Conservation (phyloP, 2,888 invertebrate genomes). For the Euzetes globulus region DNA sequence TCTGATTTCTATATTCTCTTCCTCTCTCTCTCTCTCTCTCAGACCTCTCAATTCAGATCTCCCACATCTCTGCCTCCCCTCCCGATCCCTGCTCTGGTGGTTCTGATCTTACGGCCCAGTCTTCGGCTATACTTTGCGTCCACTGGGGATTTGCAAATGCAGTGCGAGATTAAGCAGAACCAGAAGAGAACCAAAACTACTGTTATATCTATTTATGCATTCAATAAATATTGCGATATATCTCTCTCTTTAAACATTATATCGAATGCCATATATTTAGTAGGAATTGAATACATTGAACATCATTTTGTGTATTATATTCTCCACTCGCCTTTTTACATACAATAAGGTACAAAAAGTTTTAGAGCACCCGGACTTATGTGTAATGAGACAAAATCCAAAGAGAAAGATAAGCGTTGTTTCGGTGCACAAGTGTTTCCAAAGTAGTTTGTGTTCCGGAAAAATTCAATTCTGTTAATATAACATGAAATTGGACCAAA, state of each 20-base stretch:
- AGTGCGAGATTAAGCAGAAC: conserved; percentile 28
- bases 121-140: background rate
- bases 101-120: conserved; percentile 4
- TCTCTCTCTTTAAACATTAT: background rate
- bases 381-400: conserved; percentile 13
- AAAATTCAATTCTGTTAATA: background rate
- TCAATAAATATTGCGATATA: conserved; percentile 25
- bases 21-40: conserved; percentile 14
- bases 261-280: conserved; percentile 5
- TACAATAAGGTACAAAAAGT: background rate
- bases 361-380: too few relatives aligned
- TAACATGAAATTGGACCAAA: too few relatives aligned
- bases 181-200: conserved; percentile 16
- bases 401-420: background rate
- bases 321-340: background rate
- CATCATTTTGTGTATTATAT: background rate
- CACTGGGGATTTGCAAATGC: conserved; percentile 27
- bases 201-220: conserved; percentile 28
- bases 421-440: background rate
- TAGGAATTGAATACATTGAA: too few relatives aligned
- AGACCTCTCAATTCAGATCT: background rate
- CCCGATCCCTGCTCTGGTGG: background rate
- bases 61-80: background rate
- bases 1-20: conserved; percentile 3
- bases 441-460: background rate